Evolutionary conservation across 2,797 vertebrate genomes (phyloP).

Genomic region (Aplochiton taeniatus): DNA sequence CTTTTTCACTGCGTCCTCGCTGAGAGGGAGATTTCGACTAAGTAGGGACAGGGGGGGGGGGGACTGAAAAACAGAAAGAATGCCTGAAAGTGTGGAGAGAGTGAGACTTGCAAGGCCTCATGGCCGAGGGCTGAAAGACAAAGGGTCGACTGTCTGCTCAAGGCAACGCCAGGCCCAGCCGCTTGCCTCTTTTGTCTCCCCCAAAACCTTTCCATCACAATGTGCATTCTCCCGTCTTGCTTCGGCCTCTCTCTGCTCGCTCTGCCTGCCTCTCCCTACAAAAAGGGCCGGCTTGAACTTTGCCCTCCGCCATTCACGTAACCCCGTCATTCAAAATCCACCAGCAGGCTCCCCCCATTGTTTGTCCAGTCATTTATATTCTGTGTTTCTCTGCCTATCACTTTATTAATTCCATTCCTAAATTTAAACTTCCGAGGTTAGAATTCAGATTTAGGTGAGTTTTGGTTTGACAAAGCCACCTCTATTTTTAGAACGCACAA

Average conservation of each 20-base stretch:
- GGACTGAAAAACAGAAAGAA: conserved; percentile 37
- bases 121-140: conserved; percentile 70
- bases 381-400: conserved; percentile 33
- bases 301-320: conserved; percentile 63
- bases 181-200: conserved; percentile 73
- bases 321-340: conserved; percentile 64
- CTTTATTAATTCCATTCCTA: not conserved
- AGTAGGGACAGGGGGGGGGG: conserved; percentile 29
- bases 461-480: conserved; percentile 51
- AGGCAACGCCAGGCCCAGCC: conserved; percentile 69
- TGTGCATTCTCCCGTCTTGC: conserved; percentile 70
- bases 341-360: conserved; percentile 51
- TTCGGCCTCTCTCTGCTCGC: conserved; percentile 42
- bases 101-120: conserved; percentile 74
- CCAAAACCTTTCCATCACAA: conserved; percentile 79
- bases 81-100: conserved; percentile 20
- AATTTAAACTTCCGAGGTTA: not conserved
- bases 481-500: conserved; percentile 41
- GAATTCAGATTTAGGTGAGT: conserved; percentile 5
- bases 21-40: conserved; percentile 35
- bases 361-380: conserved; percentile 57
- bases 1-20: conserved; percentile 41
- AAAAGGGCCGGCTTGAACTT: conserved; percentile 68
- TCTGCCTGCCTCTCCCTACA: conserved; percentile 24
- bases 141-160: conserved; percentile 74